A percentile compares a stretch with the other conserved stretches of the same genome.
phyloP scores from a whole-genome alignment of 2,888 invertebrate species.

The Cinara cedri region DNA sequence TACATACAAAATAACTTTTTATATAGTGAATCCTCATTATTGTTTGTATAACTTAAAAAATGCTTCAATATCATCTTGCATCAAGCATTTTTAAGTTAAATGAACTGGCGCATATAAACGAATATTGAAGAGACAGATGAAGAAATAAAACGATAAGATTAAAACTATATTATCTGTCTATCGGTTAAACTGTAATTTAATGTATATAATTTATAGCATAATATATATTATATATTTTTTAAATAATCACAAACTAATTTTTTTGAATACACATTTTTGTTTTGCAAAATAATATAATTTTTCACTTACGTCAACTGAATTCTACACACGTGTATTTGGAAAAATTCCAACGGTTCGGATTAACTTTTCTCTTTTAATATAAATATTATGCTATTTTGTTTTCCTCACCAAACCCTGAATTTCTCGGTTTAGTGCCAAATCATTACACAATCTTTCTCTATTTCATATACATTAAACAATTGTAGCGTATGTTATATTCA shows the following conservation, averaged over 20 bases:
- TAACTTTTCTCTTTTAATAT: slow-evolving; percentile 10
- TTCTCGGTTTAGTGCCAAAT: slow-evolving; percentile 24
- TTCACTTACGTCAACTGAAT: slow-evolving; percentile 22
- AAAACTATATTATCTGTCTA: neutral
- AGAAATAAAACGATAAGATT: too few species aligned
- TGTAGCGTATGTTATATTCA: neutral
- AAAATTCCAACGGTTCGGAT: slow-evolving; percentile 1
- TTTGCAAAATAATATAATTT: neutral
- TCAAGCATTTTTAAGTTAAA: too few species aligned
- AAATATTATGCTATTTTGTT: neutral
- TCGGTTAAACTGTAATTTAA: neutral
- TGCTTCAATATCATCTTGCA: too few species aligned
- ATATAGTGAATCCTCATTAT: too few species aligned
- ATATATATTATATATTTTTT: slow-evolving; percentile 1
- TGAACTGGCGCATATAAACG: too few species aligned
- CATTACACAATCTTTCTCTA: neutral
- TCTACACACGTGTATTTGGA: slow-evolving; percentile 1
- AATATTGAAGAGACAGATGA: too few species aligned
- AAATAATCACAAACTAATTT: neutral
- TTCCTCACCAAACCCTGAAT: neutral
- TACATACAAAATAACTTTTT: too few species aligned
- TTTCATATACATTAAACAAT: neutral
- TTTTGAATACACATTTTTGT: neutral
- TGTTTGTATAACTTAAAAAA: too few species aligned
- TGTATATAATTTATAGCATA: neutral